phyloP scores from a whole-genome alignment of 1,140 invertebrate species.

The Ceratina japonica region DNA sequence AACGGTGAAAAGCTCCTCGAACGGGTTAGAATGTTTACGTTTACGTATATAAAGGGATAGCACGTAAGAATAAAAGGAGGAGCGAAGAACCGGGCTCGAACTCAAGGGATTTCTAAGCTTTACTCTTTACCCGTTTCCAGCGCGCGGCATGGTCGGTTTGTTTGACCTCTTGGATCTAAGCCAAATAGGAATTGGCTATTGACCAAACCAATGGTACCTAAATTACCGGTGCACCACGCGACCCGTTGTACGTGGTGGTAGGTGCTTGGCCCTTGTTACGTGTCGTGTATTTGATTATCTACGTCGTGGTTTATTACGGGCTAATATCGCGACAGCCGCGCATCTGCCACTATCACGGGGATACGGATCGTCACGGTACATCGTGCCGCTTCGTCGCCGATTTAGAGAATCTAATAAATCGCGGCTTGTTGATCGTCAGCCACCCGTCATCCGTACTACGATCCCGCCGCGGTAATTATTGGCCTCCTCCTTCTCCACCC shows the following conservation, averaged over 20 bases:
- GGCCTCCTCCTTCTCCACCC: too few relatives aligned
- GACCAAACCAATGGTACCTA: constrained; percentile 77
- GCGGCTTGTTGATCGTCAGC: constrained; percentile 13
- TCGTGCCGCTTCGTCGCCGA: constrained; percentile 26
- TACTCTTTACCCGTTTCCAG: constrained; percentile 58
- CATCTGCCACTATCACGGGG: constrained; percentile 63
- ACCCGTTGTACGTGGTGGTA: constrained; percentile 64
- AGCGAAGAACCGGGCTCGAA: neutral
- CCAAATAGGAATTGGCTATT: constrained; percentile 79
- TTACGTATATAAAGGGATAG: neutral
- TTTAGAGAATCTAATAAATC: constrained; percentile 46
- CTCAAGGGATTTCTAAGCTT: constrained; percentile 43
- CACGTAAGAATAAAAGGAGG: neutral
- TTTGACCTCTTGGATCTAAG: constrained; percentile 73
- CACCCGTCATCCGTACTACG: neutral
- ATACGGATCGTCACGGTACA: constrained; percentile 46
- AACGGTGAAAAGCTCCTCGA: neutral
- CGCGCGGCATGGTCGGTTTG: constrained; percentile 63
- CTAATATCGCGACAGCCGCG: constrained; percentile 69
- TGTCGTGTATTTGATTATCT: constrained; percentile 78
- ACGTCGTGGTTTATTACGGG: constrained; percentile 73
- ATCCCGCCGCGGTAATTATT: neutral
- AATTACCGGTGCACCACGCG: constrained; percentile 71
- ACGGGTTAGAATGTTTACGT: neutral
- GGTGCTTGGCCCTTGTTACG: constrained; percentile 72